Conservation (phyloP, 1,140 invertebrate genomes). For the Ceratosolen fusciceps region DNA sequence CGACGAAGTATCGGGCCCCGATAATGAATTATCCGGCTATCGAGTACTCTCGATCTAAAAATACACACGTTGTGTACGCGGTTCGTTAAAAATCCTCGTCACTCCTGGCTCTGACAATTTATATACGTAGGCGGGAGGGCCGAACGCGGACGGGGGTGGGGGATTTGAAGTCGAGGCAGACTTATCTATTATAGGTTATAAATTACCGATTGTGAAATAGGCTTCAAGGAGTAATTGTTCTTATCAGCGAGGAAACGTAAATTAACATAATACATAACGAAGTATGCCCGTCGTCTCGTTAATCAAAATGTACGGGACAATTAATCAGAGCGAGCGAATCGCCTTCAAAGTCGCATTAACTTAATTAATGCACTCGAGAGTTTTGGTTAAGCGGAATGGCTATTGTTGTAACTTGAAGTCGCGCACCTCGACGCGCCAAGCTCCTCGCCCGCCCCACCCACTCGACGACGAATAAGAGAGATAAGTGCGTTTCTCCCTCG, state of each 20-base stretch:
- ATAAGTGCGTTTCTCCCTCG: no score
- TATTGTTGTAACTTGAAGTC: no score
- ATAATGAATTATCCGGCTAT: no score
- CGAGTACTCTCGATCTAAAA: no score
- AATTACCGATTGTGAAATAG: conserved; percentile 11
- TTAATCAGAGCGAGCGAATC: background rate
- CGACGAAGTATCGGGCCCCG: no score
- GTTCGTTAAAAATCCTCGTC: background rate
- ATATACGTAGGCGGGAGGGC: no score
- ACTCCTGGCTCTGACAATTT: background rate
- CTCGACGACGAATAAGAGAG: no score
- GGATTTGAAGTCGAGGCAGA: background rate
- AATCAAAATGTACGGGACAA: background rate
- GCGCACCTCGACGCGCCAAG: no score
- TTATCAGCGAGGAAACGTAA: background rate
- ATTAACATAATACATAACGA: background rate
- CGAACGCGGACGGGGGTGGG: no score
- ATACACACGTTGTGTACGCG: no score
- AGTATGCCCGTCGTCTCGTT: background rate
- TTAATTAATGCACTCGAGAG: background rate
- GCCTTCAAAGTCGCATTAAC: background rate
- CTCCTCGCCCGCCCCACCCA: no score
- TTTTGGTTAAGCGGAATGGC: no score
- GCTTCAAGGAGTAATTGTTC: background rate
- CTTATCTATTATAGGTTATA: background rate